phyloP scores from a whole-genome alignment of 2,113 vertebrate genomes.

The Phrynosoma platyrhinos region DNA sequence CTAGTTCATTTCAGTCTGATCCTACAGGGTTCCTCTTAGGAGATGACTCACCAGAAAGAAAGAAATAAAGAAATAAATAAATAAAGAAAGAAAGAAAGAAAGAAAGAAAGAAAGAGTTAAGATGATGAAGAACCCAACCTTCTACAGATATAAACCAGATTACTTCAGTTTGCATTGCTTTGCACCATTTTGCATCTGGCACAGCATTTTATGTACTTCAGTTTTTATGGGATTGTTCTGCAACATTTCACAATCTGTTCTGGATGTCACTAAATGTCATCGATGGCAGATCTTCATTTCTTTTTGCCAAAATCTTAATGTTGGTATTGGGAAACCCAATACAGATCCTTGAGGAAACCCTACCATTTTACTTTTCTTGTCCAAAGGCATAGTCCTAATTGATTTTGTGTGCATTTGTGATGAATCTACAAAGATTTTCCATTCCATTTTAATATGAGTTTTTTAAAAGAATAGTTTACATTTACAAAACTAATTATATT shows the following conservation, averaged over 20 bases:
- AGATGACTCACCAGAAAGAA: neutral
- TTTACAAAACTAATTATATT: neutral
- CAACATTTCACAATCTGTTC: slow-evolving; percentile 28
- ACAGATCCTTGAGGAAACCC: neutral
- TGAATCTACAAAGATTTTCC: neutral
- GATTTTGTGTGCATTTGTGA: neutral
- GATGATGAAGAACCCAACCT: neutral
- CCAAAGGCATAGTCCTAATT: neutral
- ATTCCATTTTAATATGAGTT: neutral
- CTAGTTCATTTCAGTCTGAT: neutral
- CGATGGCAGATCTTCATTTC: slow-evolving; percentile 2
- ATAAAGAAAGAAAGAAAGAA: neutral
- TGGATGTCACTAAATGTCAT: slow-evolving; percentile 31
- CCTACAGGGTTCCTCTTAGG: neutral
- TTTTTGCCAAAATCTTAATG: neutral
- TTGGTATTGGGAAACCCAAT: neutral
- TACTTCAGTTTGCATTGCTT: slow-evolving; percentile 7
- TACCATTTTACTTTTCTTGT: neutral
- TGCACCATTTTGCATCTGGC: slow-evolving; percentile 20
- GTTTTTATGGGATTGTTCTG: slow-evolving; percentile 38
- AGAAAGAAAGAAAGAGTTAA: neutral
- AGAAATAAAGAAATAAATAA: neutral
- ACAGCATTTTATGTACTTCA: slow-evolving; percentile 23
- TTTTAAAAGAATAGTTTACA: neutral
- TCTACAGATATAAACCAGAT: slow-evolving; percentile 37